phyloP scores from a whole-genome alignment of 2,888 invertebrate species.

The Spodoptera picta region DNA sequence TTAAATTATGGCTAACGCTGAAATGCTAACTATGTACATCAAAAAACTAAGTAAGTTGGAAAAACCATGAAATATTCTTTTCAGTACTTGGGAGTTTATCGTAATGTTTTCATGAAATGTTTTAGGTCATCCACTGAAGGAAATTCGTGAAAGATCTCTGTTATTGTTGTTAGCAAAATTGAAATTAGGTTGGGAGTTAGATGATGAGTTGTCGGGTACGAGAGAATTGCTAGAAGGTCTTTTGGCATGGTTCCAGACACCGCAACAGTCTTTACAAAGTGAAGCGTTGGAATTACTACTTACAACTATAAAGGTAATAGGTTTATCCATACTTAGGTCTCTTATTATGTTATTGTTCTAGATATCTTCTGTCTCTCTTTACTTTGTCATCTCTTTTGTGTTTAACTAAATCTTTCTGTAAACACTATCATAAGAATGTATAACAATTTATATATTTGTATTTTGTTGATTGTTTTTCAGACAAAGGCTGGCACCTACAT shows the following conservation, averaged over 20 bases:
- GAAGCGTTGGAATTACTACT: conserved; percentile 89
- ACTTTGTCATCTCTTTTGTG: too few species aligned
- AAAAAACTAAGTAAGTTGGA: conserved; percentile 73
- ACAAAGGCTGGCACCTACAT: conserved; percentile 86
- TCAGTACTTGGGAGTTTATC: not conserved
- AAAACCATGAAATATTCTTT: not conserved
- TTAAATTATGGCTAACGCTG: conserved; percentile 54
- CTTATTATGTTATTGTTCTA: not conserved
- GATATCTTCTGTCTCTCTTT: too few species aligned
- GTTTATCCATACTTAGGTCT: not conserved
- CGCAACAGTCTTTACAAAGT: conserved; percentile 85
- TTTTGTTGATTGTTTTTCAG: conserved; percentile 70
- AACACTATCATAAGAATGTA: not conserved
- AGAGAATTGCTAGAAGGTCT: conserved; percentile 89
- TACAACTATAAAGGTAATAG: conserved; percentile 86
- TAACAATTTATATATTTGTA: not conserved
- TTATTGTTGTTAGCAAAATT: conserved; percentile 89
- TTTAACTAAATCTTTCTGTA: too few species aligned
- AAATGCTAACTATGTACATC: conserved; percentile 67
- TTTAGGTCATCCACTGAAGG: conserved; percentile 87
- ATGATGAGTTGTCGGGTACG: conserved; percentile 89
- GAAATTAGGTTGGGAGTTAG: conserved; percentile 89
- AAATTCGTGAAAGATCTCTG: conserved; percentile 88
- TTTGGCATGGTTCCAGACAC: conserved; percentile 90
- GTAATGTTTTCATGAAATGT: conserved; percentile 16